phyloP scores from a whole-genome alignment of 1,140 invertebrate genomes.

The Antheraea mylitta region DNA sequence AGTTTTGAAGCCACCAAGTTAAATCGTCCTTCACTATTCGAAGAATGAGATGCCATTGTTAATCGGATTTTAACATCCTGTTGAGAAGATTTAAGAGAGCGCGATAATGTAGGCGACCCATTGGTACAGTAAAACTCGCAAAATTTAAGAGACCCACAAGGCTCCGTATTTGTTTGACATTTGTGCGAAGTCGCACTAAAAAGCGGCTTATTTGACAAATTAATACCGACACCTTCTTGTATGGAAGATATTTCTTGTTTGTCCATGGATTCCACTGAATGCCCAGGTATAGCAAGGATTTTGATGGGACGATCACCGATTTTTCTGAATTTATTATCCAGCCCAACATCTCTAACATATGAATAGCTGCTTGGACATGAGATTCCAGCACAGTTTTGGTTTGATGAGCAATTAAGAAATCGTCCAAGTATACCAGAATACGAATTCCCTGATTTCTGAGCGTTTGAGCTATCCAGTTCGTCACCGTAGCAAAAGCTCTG shows the following conservation, averaged over 20 bases:
- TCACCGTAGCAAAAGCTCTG: slow-evolving; percentile 25
- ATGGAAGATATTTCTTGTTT: slow-evolving; percentile 32
- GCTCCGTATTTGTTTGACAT: too few relatives aligned
- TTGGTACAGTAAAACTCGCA: too few relatives aligned
- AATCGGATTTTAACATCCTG: too few relatives aligned
- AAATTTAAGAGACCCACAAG: too few relatives aligned
- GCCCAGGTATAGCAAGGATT: slow-evolving; percentile 29
- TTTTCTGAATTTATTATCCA: slow-evolving; percentile 28
- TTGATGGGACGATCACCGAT: slow-evolving; percentile 17
- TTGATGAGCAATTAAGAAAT: slow-evolving; percentile 35
- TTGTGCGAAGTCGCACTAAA: too few relatives aligned
- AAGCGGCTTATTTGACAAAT: too few relatives aligned
- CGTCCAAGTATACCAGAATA: slow-evolving; percentile 47
- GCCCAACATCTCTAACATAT: slow-evolving; percentile 24
- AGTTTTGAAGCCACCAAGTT: slow-evolving; percentile 23
- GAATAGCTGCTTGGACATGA: slow-evolving; percentile 8
- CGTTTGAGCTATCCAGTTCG: slow-evolving; percentile 31
- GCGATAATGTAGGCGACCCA: too few relatives aligned
- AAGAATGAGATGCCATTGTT: neutral
- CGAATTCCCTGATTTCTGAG: slow-evolving; percentile 34
- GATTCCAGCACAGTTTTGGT: neutral
- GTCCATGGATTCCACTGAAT: slow-evolving; percentile 30
- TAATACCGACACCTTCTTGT: too few relatives aligned
- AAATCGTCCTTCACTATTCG: neutral
- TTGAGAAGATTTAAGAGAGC: too few relatives aligned